Evolutionary conservation across 2,888 invertebrate genomes (phyloP), one percentile per base, ranked within the genome.

Genomic region (Drosophila seclusa): DNA sequence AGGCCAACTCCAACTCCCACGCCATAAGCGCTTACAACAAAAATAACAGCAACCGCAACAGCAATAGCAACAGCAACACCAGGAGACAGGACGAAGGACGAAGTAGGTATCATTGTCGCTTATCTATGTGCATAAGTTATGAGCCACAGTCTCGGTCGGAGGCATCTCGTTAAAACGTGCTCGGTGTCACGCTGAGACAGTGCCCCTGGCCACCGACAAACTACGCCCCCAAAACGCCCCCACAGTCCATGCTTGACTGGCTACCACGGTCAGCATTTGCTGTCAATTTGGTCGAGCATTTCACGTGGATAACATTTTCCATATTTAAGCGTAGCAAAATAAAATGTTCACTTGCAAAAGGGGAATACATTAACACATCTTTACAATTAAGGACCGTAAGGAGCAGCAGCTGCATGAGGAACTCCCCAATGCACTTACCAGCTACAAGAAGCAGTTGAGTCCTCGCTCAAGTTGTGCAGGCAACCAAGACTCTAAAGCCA

Each of bases 351-450:
- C 83, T 75, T 66, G 73, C 88, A 61, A 69, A 90, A 89, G 78
- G 82, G 84, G 87, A 84, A 87, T 87, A 89, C 89, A 90, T 88
- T 88, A 90, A 90, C 89, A 90, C 87, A 88, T 87, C 85, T 80
- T 88, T 79, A 89, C 90, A 88, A 88, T 89, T 88, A 88, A 80
- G 85, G 71, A 73, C 65, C 70, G 69, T 48, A 53, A 53, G 68
- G 49, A 71, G 64, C 48, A 36, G 13, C 29, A 45, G 38, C 48
- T 24, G 32, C 50, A 34, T n/a, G 40, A 45, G 55, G 45, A 67
- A 69, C 71, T 81, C 75, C 87, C 89, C 80, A 82, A 78, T 86
- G 90, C 82, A 86, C 89, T 90, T 78, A 78, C 74, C 58, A 60
- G 73, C 66, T 68, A 53, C 67, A 68, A 71, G 82, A 60, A 69